Base-by-base conservation (phyloP, 2,888 invertebrate species). In the Tenthredo amoena region DNA sequence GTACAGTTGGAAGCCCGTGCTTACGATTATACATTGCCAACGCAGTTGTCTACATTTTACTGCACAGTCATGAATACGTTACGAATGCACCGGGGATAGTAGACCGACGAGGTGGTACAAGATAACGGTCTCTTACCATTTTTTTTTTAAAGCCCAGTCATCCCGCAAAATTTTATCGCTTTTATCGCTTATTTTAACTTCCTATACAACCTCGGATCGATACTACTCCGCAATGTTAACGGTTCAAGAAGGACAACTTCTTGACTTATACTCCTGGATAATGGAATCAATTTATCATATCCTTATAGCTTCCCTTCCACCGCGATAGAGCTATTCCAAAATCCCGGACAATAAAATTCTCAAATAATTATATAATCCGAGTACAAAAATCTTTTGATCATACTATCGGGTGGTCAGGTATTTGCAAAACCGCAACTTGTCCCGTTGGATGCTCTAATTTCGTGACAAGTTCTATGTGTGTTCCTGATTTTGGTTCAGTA, bases 21-120 rank as follows among this genome's bases (percentile, higher is more conserved):
- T 50, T 65, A n/a, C 83, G 83, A 83, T 83, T 83, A 83, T 83
- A 71, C 83, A 83, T 83, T 37, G 83, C 86, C 87, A 85, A n/a
- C 86, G 62, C 77, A 86, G 84, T 85, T 86, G 88, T 86, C 88
- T 88, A 86, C 87, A 89, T 88, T 86, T 86, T 87, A 87, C 81
- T 71, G 72, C 76, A 47, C 83, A 62, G 50, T 86, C 76, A 84
- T 79, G 85, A 72, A 79, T 81, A 84, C 84, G 84, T 84, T 74
- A 74, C 84, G 71, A 83, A 83, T 83, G 83, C 83, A 83, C 65
- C 65, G 68, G 83, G 83, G 68, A 83, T 68, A 47, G 21, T 47
- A 68, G 68, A 26, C 18, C 47, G 55, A 5, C 83, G 68, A 43
- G 68, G 68, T 68, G 68, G 18, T 68, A 47, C 43, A 47, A 18